Conservation (phyloP, 2,888 invertebrate genomes). For the Griposia aprilina region DNA sequence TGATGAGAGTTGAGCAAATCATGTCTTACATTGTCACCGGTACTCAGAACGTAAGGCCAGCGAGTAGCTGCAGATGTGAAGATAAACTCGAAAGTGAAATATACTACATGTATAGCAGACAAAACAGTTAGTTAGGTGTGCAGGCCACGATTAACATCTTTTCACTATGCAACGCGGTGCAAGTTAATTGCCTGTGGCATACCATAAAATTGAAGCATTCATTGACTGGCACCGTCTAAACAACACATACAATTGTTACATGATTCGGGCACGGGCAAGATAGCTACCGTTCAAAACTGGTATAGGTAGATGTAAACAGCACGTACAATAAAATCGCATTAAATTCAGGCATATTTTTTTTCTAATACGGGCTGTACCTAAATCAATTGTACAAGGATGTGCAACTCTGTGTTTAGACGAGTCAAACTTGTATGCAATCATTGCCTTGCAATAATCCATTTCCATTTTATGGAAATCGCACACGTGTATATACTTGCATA, state of each 20-base stretch:
- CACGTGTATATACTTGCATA: too few relatives aligned
- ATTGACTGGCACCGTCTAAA: not conserved
- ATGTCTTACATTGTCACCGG: slow-evolving; percentile 63
- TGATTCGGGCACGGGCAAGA: not conserved
- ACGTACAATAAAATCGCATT: not conserved
- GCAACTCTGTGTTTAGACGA: not conserved
- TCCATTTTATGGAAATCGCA: too few relatives aligned
- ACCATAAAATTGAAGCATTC: not conserved
- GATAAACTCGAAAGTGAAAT: slow-evolving; percentile 64
- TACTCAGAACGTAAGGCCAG: slow-evolving; percentile 24
- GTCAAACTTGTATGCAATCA: not conserved
- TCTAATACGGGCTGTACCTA: not conserved
- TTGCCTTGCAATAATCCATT: not conserved
- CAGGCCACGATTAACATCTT: not conserved
- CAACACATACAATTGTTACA: not conserved
- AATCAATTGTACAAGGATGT: not conserved
- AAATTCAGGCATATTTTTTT: not conserved
- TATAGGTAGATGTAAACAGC: not conserved
- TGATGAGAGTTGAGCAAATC: slow-evolving; percentile 63
- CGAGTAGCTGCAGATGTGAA: slow-evolving; percentile 37
- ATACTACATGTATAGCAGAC: not conserved
- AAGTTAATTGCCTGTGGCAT: not conserved
- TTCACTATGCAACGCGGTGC: not conserved
- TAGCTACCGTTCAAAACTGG: not conserved
- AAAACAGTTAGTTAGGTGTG: not conserved